These are phyloP conservation scores for Pycnomerus fuliginosus DNA, from an alignment of 2,888 invertebrate genomes.

Conservation along the genomic window DNA sequence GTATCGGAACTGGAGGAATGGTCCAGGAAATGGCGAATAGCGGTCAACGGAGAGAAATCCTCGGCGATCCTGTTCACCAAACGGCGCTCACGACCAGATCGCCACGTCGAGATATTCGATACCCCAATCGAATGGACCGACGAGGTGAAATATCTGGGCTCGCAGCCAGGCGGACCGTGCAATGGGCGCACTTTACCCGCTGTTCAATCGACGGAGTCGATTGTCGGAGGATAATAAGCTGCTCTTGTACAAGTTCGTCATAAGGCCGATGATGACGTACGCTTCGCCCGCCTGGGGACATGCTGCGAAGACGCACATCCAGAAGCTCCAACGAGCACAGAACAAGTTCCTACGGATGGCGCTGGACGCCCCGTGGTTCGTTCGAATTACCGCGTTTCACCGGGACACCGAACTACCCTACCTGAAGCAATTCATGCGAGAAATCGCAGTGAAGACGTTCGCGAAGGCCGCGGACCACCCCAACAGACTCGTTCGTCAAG, in stretches of 20 bases:
- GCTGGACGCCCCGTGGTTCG: constrained; percentile 6
- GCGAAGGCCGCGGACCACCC: not conserved
- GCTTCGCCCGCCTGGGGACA: constrained; percentile 3
- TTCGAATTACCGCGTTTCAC: constrained; percentile 4
- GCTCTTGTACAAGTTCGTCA: not conserved
- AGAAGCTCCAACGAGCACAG: constrained; percentile 2
- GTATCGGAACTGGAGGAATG: not conserved
- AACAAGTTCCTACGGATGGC: constrained; percentile 5
- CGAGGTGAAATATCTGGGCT: not conserved
- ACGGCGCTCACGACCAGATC: not conserved
- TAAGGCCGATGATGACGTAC: constrained; percentile 1
- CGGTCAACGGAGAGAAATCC: not conserved
- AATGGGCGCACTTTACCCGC: not conserved
- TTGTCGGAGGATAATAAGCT: not conserved
- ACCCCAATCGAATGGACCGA: no score
- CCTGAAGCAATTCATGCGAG: not conserved
- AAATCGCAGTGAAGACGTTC: not conserved
- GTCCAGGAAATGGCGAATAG: not conserved
- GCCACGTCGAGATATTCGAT: not conserved
- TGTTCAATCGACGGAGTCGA: not conserved
- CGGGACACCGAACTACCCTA: constrained; percentile 1
- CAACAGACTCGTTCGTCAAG: not conserved
- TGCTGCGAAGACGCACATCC: constrained; percentile 4
- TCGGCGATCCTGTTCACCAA: not conserved
- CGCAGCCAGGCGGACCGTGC: not conserved